Base-by-base conservation (phyloP, 2,888 invertebrate species). In the Autographa gamma region DNA sequence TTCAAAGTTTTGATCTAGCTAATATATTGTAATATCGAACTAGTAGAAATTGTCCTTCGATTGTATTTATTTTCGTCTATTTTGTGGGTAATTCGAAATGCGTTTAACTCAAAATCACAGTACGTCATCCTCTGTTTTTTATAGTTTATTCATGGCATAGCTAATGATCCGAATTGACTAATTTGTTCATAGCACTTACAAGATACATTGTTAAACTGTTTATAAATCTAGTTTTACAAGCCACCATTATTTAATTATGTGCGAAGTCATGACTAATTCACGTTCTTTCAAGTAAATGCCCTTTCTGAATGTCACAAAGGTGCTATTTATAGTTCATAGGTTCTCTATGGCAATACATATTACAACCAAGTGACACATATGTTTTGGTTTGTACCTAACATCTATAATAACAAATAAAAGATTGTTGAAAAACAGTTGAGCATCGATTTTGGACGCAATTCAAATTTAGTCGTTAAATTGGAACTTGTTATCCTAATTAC, bases 401-500 rank as follows among this genome's bases (percentile, higher is more conserved):
- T 14, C 13, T 31, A 31, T 19, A 31, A 19, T 19, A 54, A 54
- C 54, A 54, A 54, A 11, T 13, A 0, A 7, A 54, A 52, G 34
- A 19, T 64, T 56, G 41, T 61, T 18, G 18, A 54, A 59, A 63
- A 54, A 59, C 31, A 61, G 16, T 25, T 11, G 9, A 58, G 7
- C 0, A 9, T 18, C 18, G 5, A 58, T 58, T 58, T 58, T 25
- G 16, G 19, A 58, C 58, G 41, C 32, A 60, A 43, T 38, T 66
- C 25, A 43, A 62, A 56, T 48, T n/a, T 52, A 52, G 2, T 60
- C 14, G 52, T 67, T 66, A 56, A 41, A 43, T 19, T 67, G 32
- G 66, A 54, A 67, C 66, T 67, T 41, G 62, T 65, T 76, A 32
- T 13, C 76, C 77, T 60, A 63, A 79, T 77, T 75, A n/a, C n/a